Percentiles rank a stretch among this genome's conserved stretches.
phyloP scores from a whole-genome alignment of 2,888 invertebrate species.

The Atethmia centrago region DNA sequence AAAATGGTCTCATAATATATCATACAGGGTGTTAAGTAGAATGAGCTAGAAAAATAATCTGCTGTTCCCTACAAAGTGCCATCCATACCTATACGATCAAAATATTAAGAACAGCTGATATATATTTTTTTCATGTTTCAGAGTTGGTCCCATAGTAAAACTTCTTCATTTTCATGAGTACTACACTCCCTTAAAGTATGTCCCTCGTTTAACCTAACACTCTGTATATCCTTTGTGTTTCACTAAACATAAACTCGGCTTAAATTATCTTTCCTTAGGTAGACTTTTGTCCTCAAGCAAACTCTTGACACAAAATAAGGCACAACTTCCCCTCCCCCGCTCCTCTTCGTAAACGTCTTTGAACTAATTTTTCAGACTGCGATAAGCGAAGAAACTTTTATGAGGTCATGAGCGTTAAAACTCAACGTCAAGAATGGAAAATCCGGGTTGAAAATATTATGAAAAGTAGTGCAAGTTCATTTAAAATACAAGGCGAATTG shows the following conservation, averaged over 20 bases:
- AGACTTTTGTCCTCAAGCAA: background rate
- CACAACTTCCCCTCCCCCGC: constrained; percentile 1
- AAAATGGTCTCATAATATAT: background rate
- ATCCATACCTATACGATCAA: background rate
- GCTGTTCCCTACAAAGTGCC: background rate
- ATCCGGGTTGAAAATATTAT: constrained; percentile 47
- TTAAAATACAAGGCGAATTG: too few species aligned
- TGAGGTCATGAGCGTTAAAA: constrained; percentile 59
- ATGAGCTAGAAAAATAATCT: background rate
- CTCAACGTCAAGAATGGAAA: constrained; percentile 65
- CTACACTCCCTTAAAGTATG: background rate
- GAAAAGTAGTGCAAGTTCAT: constrained; percentile 37
- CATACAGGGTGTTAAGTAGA: background rate
- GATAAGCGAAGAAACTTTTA: constrained; percentile 60
- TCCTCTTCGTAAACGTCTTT: constrained; percentile 54
- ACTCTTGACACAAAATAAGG: constrained; percentile 32
- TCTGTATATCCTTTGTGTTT: background rate
- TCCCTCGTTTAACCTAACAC: background rate
- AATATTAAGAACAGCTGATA: too few species aligned
- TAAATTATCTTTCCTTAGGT: constrained; percentile 13
- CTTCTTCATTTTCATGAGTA: background rate
- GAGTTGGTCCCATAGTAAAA: background rate
- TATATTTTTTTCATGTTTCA: background rate
- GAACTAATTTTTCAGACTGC: constrained; percentile 72
- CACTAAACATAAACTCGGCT: background rate